Base-by-base conservation (phyloP, 2,888 invertebrate species). In the Lycocerus yunnanus region DNA sequence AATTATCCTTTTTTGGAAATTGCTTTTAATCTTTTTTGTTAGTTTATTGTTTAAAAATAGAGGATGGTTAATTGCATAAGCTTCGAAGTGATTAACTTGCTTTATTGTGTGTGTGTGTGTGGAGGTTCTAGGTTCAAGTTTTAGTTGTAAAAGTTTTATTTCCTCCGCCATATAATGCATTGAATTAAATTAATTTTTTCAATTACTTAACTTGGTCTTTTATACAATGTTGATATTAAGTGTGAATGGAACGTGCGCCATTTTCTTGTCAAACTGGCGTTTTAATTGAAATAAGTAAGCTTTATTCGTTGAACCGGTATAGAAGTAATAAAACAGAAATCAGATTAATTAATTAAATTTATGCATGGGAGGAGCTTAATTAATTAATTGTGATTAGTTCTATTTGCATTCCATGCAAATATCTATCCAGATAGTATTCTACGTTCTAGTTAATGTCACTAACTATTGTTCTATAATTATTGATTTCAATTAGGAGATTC, bases 321-420 rank as follows among this genome's bases (percentile, higher is more conserved):
- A 63, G 24, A 67, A 60, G 60, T 68, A 68, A 72, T 72, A 72
- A 63, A 67, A 66, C 72, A 68, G 72, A 72, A 72, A 72, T 72
- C 68, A 68, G 72, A 72, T 72, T 72, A 72, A 72, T 72, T 72
- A 72, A 72, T 71, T 61, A 66, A 72, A 72, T 72, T 72, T 68
- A 68, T 72, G 68, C 68, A 66, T 61, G 15, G 72, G 16, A 43
- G 72, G 60, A 58, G 66, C 72, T 68, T 68, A 72, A 72, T 72
- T 71, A 71, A 71, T 71, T 72, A 72, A 72, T 72, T 72, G 68
- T 66, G 72, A 71, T 71, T 71, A 66, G 66, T 43, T 66, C 18
- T 71, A 59, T 65, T 71, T 66, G 71, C 65, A 58, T 27, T 66
- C 20, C 66, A 71, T 18, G 71, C 66, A 66, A 59, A 71, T 66